Conservation (phyloP, 2,888 invertebrate species). For the Scaptomyza parva region DNA sequence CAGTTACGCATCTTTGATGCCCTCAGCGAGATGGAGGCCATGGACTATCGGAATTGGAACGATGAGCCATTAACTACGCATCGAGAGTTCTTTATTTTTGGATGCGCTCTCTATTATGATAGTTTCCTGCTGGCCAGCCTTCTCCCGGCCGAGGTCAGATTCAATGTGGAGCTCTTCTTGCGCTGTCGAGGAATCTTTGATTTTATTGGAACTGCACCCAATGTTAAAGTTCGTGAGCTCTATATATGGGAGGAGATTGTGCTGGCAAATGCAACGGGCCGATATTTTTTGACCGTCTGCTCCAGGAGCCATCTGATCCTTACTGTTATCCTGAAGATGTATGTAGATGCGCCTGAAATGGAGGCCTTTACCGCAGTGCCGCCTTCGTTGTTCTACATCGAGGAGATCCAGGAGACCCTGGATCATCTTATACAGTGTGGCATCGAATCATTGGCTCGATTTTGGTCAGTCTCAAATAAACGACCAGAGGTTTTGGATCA, state of each 20-base stretch:
- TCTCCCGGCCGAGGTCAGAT: conserved; percentile 90
- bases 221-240: conserved; percentile 89
- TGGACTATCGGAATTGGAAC: conserved; percentile 95
- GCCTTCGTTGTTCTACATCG: conserved; percentile 89
- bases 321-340: conserved; percentile 87
- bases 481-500: conserved; percentile 85
- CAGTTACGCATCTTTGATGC: conserved; percentile 94
- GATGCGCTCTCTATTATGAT: conserved; percentile 86
- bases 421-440: conserved; percentile 91
- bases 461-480: conserved; percentile 89
- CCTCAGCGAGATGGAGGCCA: conserved; percentile 94
- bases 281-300: conserved; percentile 90
- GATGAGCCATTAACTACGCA: conserved; percentile 86
- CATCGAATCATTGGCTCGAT: conserved; percentile 89
- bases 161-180: conserved; percentile 91
- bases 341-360: conserved; percentile 71
- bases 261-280: conserved; percentile 76
- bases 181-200: conserved; percentile 91
- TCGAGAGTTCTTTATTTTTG: conserved; percentile 86
- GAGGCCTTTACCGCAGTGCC: conserved; percentile 65
- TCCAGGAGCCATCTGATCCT: conserved; percentile 90
- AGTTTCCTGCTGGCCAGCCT: conserved; percentile 90
- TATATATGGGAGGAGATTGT: conserved; percentile 91
- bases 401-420: conserved; percentile 95
- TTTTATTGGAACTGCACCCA: conserved; percentile 88